phyloP scores from a whole-genome alignment of 2,888 invertebrate species.

The Cantharis lateralis region DNA sequence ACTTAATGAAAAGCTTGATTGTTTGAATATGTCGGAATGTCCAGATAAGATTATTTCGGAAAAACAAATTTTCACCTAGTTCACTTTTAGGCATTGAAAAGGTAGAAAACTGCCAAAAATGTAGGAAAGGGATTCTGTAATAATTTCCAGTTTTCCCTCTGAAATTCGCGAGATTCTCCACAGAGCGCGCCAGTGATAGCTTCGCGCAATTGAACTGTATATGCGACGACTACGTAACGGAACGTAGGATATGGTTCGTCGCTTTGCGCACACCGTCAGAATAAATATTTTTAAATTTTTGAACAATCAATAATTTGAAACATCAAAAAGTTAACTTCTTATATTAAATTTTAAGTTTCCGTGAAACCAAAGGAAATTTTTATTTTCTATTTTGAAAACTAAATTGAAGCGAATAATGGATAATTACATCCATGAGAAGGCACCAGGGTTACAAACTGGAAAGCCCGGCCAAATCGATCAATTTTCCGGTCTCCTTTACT shows the following conservation, averaged over 20 bases:
- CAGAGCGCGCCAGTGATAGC: neutral
- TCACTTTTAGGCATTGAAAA: neutral
- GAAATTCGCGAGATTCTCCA: neutral
- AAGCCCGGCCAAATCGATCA: constrained; percentile 27
- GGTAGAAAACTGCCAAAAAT: neutral
- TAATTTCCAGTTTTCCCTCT: neutral
- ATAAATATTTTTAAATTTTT: neutral
- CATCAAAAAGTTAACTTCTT: neutral
- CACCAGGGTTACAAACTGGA: neutral
- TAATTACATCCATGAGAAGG: neutral
- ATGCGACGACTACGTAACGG: too few relatives aligned
- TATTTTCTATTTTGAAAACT: neutral
- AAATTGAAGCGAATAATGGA: neutral
- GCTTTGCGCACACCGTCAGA: neutral
- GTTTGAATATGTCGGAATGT: neutral
- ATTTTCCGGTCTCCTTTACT: constrained; percentile 23
- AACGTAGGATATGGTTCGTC: too few relatives aligned
- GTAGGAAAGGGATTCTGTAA: neutral
- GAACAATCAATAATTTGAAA: neutral
- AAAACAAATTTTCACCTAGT: neutral
- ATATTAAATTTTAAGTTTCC: neutral
- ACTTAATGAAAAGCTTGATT: neutral
- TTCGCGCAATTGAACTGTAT: neutral
- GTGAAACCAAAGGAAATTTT: neutral
- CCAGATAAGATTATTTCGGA: neutral